Percentiles rank a stretch among this genome's conserved stretches.
phyloP scores from a whole-genome alignment of 1,140 invertebrate genomes.

The Drosophila sechellia region DNA sequence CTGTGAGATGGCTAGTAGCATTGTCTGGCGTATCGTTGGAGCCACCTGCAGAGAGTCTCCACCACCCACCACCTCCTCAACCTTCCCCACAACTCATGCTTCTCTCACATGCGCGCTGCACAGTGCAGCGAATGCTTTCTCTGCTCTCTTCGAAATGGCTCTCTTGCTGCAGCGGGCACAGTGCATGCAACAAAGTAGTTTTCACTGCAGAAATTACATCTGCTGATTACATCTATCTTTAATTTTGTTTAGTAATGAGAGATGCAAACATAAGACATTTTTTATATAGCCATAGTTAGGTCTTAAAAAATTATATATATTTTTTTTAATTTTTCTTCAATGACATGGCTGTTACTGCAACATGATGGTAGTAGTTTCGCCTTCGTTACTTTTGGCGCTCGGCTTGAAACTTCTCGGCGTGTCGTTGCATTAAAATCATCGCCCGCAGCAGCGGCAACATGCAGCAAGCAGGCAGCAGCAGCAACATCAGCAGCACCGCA shows the following conservation, averaged over 20 bases:
- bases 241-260: too few relatives aligned
- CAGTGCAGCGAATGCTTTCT: constrained; percentile 7
- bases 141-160: constrained; percentile 9
- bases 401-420: constrained; percentile 24
- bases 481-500: constrained; percentile 13
- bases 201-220: neutral
- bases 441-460: constrained; percentile 10
- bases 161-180: constrained; percentile 30
- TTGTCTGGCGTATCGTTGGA: constrained; percentile 45
- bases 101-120: constrained; percentile 41
- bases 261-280: too few relatives aligned
- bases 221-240: too few relatives aligned
- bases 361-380: constrained; percentile 20
- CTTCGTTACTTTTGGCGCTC: neutral
- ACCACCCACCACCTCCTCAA: neutral
- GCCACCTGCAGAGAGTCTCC: constrained; percentile 32
- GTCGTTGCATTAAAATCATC: constrained; percentile 54
- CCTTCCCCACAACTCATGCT: neutral
- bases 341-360: neutral
- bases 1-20: constrained; percentile 26
- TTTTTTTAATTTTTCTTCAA: too few relatives aligned
- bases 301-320: too few relatives aligned
- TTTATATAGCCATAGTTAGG: too few relatives aligned
- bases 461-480: constrained; percentile 27
- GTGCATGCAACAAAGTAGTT: constrained; percentile 19